Evolutionary conservation across 2,888 invertebrate species (phyloP).

Genomic region (Polydesmus complanatus): DNA sequence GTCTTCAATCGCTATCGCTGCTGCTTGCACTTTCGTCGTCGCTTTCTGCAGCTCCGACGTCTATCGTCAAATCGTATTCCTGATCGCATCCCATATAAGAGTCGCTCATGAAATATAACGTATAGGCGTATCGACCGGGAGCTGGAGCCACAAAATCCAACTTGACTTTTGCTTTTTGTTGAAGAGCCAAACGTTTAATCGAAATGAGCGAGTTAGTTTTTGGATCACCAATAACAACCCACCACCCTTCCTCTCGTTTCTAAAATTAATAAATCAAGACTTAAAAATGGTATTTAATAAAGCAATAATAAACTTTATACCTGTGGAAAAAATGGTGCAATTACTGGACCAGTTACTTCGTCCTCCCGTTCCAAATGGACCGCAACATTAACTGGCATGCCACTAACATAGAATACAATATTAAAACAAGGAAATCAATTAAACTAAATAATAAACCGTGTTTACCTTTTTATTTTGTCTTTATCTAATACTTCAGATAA

Average conservation of each 20-base stretch:
- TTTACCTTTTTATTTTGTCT: slow-evolving; percentile 46
- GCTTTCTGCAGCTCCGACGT: slow-evolving; percentile 49
- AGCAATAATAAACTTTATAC: slow-evolving; percentile 34
- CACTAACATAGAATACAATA: slow-evolving; percentile 37
- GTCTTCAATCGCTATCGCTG: slow-evolving; percentile 19
- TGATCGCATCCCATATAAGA: slow-evolving; percentile 99
- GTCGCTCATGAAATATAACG: slow-evolving; percentile 97
- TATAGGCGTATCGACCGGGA: slow-evolving; percentile 73
- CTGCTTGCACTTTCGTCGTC: slow-evolving; percentile 24
- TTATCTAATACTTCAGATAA: slow-evolving; percentile 76
- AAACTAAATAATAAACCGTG: slow-evolving; percentile 10
- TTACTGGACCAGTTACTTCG: slow-evolving; percentile 89
- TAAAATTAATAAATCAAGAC: slow-evolving; percentile 23
- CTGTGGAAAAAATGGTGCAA: slow-evolving; percentile 96
- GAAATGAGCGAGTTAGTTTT: slow-evolving; percentile 85
- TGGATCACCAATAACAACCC: slow-evolving; percentile 97
- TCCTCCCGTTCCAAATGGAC: slow-evolving; percentile 93
- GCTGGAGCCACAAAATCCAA: slow-evolving; percentile 88
- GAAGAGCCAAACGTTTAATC: slow-evolving; percentile 89
- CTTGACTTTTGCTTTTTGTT: slow-evolving; percentile 73
- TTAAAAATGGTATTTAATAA: not conserved
- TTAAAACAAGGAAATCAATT: not conserved
- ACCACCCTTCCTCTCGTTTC: slow-evolving; percentile 52
- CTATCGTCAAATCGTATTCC: slow-evolving; percentile 85
- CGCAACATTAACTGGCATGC: slow-evolving; percentile 73